phyloP scores from a whole-genome alignment of 2,797 vertebrate genomes.

The Arctocebus calabarensis region DNA sequence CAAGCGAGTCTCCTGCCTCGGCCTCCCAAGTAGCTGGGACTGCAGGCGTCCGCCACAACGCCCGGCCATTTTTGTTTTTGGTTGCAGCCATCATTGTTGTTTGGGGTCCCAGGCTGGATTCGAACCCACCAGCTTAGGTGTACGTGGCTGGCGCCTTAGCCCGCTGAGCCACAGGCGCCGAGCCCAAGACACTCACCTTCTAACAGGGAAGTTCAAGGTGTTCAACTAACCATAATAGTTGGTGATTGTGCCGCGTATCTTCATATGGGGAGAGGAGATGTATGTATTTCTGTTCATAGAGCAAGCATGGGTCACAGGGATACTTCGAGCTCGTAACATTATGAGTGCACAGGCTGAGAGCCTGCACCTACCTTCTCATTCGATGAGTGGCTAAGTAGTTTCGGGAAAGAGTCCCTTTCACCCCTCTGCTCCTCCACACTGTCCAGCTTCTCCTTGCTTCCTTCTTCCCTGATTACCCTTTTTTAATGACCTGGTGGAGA shows the following conservation, averaged over 20 bases:
- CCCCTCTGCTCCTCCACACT: background rate
- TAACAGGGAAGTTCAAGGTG: background rate
- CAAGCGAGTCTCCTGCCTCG: too few species aligned
- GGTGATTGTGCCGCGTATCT: background rate
- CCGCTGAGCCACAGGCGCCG: too few species aligned
- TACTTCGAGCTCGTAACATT: background rate
- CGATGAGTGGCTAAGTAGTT: background rate
- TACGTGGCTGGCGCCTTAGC: too few species aligned
- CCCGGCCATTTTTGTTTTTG: too few species aligned
- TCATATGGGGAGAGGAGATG: background rate
- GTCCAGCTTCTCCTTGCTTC: background rate
- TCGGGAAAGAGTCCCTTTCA: background rate
- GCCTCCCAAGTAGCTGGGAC: too few species aligned
- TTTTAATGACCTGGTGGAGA: background rate
- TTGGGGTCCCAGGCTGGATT: too few species aligned
- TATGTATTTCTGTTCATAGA: background rate
- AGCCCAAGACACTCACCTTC: slow-evolving; percentile 78
- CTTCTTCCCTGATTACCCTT: background rate
- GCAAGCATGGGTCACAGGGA: background rate
- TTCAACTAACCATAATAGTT: background rate
- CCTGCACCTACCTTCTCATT: background rate
- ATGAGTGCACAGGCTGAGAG: background rate
- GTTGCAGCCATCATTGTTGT: too few species aligned
- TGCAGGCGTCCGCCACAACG: too few species aligned
- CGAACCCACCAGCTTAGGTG: too few species aligned